Percentiles rank a stretch among this genome's conserved stretches.
Conservation (phyloP, 2,888 invertebrate genomes). For the Xylota sylvarum region DNA sequence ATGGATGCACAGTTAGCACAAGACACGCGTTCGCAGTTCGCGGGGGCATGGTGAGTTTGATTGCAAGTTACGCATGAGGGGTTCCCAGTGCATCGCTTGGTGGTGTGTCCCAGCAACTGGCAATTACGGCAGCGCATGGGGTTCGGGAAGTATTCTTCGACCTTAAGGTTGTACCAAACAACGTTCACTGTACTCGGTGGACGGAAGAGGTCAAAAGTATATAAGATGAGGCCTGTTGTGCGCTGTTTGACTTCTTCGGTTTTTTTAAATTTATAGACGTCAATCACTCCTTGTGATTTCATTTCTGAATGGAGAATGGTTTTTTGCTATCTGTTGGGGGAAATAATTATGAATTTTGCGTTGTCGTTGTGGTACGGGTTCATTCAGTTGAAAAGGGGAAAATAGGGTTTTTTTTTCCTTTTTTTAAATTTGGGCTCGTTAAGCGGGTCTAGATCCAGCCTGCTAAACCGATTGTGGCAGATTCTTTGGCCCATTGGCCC, state of each 20-base stretch:
- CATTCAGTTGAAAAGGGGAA: too few species aligned
- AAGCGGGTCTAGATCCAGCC: neutral
- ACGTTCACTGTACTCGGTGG: neutral
- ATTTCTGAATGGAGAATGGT: neutral
- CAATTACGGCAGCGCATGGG: conserved; percentile 13
- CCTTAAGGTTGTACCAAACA: neutral
- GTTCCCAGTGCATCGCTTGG: neutral
- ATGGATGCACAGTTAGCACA: too few species aligned
- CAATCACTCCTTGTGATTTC: neutral
- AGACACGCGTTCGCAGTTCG: too few species aligned
- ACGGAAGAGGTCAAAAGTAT: neutral
- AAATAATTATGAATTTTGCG: neutral
- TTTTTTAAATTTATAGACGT: too few species aligned
- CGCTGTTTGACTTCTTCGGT: too few species aligned
- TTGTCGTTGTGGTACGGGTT: neutral
- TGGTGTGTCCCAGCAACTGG: conserved; percentile 5
- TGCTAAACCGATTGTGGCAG: neutral
- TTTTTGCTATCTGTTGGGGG: neutral
- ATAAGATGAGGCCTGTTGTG: neutral
- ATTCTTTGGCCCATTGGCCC: neutral
- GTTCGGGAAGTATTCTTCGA: neutral
- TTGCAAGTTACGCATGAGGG: neutral
- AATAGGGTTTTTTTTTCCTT: too few species aligned
- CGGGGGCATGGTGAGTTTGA: neutral
- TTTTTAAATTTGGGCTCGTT: too few species aligned